Base-by-base conservation (phyloP, 2,113 vertebrate genomes). In the Merops nubicus region DNA sequence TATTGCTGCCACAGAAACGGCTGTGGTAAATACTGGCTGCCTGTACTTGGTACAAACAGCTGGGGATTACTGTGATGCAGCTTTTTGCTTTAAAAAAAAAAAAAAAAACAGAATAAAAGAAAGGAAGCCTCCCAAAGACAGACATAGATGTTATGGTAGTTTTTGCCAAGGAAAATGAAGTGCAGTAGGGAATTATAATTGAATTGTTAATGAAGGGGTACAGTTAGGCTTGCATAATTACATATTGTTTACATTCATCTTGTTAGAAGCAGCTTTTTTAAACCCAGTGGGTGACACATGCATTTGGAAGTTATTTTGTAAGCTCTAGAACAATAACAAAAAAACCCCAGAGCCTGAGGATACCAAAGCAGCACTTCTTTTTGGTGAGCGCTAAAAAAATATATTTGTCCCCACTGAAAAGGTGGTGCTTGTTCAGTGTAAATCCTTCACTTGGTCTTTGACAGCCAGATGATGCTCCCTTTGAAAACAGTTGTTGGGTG, bases 231-330 rank as follows among this genome's bases (percentile, higher is more conserved):
- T 94, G 88, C 82, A 36, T 92, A 89, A 97, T 96, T 92, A 94
- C 96, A 95, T 93, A 96, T 53, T 93, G 67, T 82, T 95, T 88
- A 65, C 85, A 73, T 97, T 92, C 38, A 42, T 96, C 91, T 88
- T 94, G 78, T 77, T 68, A 51, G 94, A 96, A 95, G 70, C 84
- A 96, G 87, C 90, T 94, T 94, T 72, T 80, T 31, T 89, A 92
- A 97, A 94, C 79, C 68, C 91, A 92, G 64, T 74, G 76, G 81
- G 67, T 56, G 25, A 97, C 79, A 93, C 89, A 96, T 95, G 70
- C 85, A 94, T 97, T 95, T 87, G 42, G 87, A 96, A 96, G 80
- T 94, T 90, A 69, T 94, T 95, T 92, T 96, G 85, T 89, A 94
- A 97, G 50, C 64, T 68, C 33, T 60, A 31, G 33, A 65, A 43